Conservation (phyloP, 2,888 invertebrate species). For the Trisateles emortualis region DNA sequence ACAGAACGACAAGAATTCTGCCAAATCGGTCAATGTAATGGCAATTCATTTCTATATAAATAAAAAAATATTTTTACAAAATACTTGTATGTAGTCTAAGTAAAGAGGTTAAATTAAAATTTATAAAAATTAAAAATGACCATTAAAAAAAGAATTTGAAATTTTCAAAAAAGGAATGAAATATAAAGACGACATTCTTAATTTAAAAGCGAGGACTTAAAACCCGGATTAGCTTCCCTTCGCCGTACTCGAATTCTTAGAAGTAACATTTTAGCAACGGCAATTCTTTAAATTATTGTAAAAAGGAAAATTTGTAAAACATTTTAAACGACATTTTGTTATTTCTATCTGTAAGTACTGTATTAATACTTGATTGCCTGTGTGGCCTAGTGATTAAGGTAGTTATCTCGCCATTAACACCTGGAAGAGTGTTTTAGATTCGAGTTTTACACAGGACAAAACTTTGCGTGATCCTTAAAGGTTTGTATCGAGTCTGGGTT, state of each 20-base stretch:
- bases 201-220: conserved; percentile 44
- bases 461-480: too few relatives aligned
- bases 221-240: conserved; percentile 50
- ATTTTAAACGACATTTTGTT: neutral
- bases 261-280: conserved; percentile 37
- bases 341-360: neutral
- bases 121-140: conserved; percentile 31
- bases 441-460: too few relatives aligned
- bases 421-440: too few relatives aligned
- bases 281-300: conserved; percentile 21
- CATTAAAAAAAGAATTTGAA: conserved; percentile 40
- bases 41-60: too few relatives aligned
- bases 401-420: too few relatives aligned
- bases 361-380: too few relatives aligned
- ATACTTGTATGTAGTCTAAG: too few relatives aligned
- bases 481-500: too few relatives aligned
- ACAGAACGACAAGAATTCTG: too few relatives aligned
- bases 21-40: too few relatives aligned
- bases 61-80: neutral
- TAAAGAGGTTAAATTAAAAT: too few relatives aligned
- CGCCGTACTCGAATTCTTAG: conserved; percentile 31
- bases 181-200: conserved; percentile 42
- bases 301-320: conserved; percentile 14
- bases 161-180: conserved; percentile 41
- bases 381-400: too few relatives aligned